Base-by-base conservation (phyloP, 2,888 invertebrate species). In the Ennomos erosarius region DNA sequence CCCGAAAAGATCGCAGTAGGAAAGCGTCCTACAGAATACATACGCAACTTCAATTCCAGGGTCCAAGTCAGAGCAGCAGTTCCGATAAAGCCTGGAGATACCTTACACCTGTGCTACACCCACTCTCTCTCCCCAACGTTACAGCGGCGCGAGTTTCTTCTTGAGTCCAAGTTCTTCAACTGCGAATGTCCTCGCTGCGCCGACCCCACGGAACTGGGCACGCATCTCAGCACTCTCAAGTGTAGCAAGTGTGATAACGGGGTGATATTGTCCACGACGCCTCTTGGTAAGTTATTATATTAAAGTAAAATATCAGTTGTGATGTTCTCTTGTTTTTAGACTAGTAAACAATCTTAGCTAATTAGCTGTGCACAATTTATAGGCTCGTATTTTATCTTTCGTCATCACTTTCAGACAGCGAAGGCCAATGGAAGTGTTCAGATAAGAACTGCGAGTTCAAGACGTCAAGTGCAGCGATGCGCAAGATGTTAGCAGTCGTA, bases 201-300 rank as follows among this genome's bases (percentile, higher is more conserved):
- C 1, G 97, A 97, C 82, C 96, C 97, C 9, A 95, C 95, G 0
- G 98, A 98, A 79, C 84, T 97, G 45, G 96, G 95, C 9, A 96
- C 97, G 0, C 94, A 97, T 75, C 93, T 96, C 76, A 96, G 97
- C 67, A 95, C 97, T 0, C 82, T 97, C 1, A 96, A 96, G 79
- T 98, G 97, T 75, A 95, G 92, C 69, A 95, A 95, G 80, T 96
- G 96, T 74, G 95, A 95, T 64, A 94, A 95, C 66, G 96, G 96
- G 0, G 84, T 95, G 48, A 90, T 96, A 47, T 66, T 95, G 59
- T 90, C 95, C 5, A 89, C 92, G 50, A 92, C 95, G 84, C 94
- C 96, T 34, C 85, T 96, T 69, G 95, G 96, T 96, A 86, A 82
- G 85, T 63, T 13, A 9, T 26, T 6, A 26, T 26, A 6, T 26